A percentile compares a stretch with the other conserved stretches of the same genome.
These are phyloP conservation scores for Penaeus monodon DNA, from an alignment of 2,888 invertebrate genomes.

Conservation along the genomic window DNA sequence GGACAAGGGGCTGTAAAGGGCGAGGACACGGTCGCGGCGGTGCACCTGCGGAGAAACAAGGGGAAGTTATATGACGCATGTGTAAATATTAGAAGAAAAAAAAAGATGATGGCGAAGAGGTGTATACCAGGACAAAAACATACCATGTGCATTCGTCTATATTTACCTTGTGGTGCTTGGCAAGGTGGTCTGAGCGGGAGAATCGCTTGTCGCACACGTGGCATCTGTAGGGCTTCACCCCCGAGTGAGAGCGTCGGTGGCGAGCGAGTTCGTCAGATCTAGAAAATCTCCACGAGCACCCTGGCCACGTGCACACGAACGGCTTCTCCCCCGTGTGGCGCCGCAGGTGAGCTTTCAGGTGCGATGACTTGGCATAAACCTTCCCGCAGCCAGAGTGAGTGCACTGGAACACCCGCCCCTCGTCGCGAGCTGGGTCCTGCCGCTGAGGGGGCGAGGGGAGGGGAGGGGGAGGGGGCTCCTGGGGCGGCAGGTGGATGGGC, in stretches of 20 bases:
- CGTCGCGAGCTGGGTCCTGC: constrained; percentile 44
- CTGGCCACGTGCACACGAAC: constrained; percentile 75
- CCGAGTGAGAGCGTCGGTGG: constrained; percentile 94
- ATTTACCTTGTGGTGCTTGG: constrained; percentile 83
- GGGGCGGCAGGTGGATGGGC: not conserved
- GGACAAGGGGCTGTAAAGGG: constrained; percentile 51
- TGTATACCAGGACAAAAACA: not conserved
- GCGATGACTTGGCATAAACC: constrained; percentile 90
- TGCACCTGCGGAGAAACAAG: constrained; percentile 44
- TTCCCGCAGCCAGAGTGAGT: constrained; percentile 81
- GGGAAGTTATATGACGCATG: not conserved
- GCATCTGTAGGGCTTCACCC: constrained; percentile 93
- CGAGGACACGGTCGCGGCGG: constrained; percentile 54
- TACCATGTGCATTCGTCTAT: not conserved
- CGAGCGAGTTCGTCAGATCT: constrained; percentile 93
- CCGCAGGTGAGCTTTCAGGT: constrained; percentile 88
- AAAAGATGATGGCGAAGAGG: not conserved
- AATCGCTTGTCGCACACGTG: constrained; percentile 89
- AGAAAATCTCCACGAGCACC: constrained; percentile 93
- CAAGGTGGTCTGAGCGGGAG: constrained; percentile 91
- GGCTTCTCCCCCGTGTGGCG: constrained; percentile 82
- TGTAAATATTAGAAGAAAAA: not conserved
- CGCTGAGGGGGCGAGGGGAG: constrained; percentile 13
- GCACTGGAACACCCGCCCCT: constrained; percentile 77
- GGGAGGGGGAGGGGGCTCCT: constrained; percentile 8